Evolutionary conservation across 2,113 vertebrate species (phyloP).

Genomic region (Cebus imitator): DNA sequence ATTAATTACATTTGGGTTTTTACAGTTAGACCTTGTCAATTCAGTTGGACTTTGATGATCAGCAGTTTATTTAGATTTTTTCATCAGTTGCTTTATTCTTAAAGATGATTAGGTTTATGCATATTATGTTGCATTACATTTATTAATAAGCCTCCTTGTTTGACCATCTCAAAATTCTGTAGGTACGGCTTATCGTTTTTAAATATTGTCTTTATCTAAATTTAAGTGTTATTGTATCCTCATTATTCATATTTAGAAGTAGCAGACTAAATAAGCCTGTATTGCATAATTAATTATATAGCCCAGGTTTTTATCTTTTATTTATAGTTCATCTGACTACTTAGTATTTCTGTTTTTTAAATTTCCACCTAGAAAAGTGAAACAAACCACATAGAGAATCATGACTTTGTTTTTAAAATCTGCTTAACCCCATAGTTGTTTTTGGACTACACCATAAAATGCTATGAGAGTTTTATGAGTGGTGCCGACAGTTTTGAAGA

Average conservation of each 20-base stretch:
- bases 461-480: constrained; percentile 94
- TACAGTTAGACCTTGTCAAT: not conserved
- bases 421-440: constrained; percentile 86
- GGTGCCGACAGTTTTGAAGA: constrained; percentile 93
- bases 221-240: constrained; percentile 39
- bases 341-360: constrained; percentile 26
- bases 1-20: constrained; percentile 24
- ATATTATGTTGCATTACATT: constrained; percentile 41
- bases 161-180: constrained; percentile 30
- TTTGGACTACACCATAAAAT: constrained; percentile 89
- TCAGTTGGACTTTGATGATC: constrained; percentile 24
- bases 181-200: not conserved
- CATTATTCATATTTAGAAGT: constrained; percentile 5
- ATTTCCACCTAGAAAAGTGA: constrained; percentile 23
- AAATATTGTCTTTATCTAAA: not conserved
- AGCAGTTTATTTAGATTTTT: constrained; percentile 17
- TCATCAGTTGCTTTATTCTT: not conserved
- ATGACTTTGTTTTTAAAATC: constrained; percentile 43
- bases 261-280: not conserved
- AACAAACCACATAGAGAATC: constrained; percentile 37
- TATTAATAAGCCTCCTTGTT: constrained; percentile 14
- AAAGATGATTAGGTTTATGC: not conserved
- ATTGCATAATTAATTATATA: not conserved
- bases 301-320: not conserved
- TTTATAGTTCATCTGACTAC: constrained; percentile 10